Conservation (phyloP, 2,888 invertebrate genomes). For the Luffia ferchaultella region DNA sequence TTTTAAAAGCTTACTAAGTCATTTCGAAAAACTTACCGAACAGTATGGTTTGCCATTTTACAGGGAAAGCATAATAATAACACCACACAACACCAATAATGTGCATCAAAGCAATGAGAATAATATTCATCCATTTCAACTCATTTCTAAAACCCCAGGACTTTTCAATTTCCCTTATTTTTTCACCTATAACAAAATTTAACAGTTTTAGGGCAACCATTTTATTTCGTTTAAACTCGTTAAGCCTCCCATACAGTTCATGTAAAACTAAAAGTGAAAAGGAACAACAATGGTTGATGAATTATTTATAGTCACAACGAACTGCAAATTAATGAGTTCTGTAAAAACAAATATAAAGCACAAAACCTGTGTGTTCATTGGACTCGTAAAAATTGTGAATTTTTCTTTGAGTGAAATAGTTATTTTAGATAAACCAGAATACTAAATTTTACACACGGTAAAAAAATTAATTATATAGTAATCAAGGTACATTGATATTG, state of each 20-base stretch:
- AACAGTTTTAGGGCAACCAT: background rate
- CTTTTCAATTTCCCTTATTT: slow-evolving; percentile 38
- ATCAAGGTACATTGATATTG: no score
- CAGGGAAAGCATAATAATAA: slow-evolving; percentile 42
- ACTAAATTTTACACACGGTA: no score
- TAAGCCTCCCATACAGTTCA: background rate
- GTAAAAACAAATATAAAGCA: no score
- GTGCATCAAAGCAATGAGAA: slow-evolving; percentile 41
- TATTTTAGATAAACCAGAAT: no score
- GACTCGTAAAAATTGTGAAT: no score
- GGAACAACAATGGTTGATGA: no score
- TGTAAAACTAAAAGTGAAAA: background rate
- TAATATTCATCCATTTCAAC: slow-evolving; percentile 47
- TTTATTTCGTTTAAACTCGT: background rate
- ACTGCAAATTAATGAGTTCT: background rate
- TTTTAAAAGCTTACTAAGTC: no score
- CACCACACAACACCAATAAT: slow-evolving; percentile 47
- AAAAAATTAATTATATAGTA: no score
- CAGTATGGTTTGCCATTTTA: slow-evolving; percentile 47
- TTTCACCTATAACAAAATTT: slow-evolving; percentile 25
- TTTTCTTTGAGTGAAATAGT: no score
- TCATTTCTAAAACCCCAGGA: slow-evolving; percentile 48
- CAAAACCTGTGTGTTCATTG: no score
- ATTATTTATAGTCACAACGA: background rate
- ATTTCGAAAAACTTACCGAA: slow-evolving; percentile 43